A percentile compares a stretch with the other conserved stretches of the same genome.
phyloP scores from a whole-genome alignment of 2,797 vertebrate genomes.

The Tenualosa ilisha region DNA sequence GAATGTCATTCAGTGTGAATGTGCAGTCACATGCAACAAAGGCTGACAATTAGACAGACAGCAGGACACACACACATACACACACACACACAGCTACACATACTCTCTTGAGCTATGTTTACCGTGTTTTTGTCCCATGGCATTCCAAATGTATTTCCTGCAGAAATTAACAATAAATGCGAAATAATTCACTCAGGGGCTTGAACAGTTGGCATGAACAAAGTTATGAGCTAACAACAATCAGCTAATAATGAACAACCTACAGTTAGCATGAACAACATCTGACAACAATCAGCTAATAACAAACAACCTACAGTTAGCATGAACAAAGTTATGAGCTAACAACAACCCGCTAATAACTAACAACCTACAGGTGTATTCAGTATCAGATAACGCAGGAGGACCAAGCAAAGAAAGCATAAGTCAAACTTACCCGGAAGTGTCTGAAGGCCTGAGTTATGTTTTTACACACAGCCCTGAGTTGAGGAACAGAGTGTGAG shows the following conservation, averaged over 20 bases:
- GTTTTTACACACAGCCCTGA: slow-evolving; percentile 51
- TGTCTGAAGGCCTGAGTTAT: not conserved
- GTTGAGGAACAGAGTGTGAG: slow-evolving; percentile 35
- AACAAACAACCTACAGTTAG: too few relatives aligned
- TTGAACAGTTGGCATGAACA: too few relatives aligned
- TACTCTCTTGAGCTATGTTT: slow-evolving; percentile 2
- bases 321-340: too few relatives aligned
- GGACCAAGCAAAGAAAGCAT: not conserved
- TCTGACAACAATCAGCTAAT: too few relatives aligned
- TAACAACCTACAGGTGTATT: not conserved
- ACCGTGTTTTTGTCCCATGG: slow-evolving; percentile 56
- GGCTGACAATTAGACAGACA: not conserved
- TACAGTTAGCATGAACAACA: too few relatives aligned
- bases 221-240: too few relatives aligned
- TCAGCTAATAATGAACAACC: too few relatives aligned
- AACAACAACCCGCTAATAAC: too few relatives aligned
- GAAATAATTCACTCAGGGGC: not conserved
- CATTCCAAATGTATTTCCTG: slow-evolving; percentile 65
- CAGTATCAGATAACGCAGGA: not conserved
- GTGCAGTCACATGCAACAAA: not conserved
- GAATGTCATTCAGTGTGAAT: not conserved
- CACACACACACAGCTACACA: not conserved
- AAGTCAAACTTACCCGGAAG: slow-evolving; percentile 57
- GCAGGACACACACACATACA: not conserved
- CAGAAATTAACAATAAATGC: slow-evolving; percentile 30